Evolutionary conservation across 2,113 vertebrate species (phyloP), one percentile per base, ranked within the genome.

Genomic region (Willisornis vidua): DNA sequence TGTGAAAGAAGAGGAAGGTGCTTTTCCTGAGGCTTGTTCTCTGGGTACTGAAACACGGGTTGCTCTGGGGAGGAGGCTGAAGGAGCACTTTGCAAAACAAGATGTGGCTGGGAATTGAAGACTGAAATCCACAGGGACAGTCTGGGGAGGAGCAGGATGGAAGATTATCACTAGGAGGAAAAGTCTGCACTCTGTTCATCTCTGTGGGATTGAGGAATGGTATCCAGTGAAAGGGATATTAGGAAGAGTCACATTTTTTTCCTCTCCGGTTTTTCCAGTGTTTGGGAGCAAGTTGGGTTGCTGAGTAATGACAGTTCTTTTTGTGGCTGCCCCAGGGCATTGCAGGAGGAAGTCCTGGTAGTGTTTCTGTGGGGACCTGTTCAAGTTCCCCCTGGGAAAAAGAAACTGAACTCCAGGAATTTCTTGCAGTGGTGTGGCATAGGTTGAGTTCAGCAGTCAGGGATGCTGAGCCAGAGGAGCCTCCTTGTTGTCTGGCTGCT

Each of bases 1-100:
- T 96, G 78, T 78, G 90, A 68, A 85, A 66, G 49, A 54, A 82
- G 77, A 96, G 86, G 88, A 96, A 93, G 90, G 83, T 86, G 73
- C 57, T 94, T 93, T 86, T 95, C 93, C 92, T 61, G 39, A 55
- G 76, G 63, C 45, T 77, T 83, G 24, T 88, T 93, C 39, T 80
- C 90, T 65, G 81, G 37, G 10, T 16, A 33, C 77, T 87, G 94
- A 90, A 75, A 87, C 46, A 35, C 1, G 3, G 77, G 52, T 7
- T 85, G 66, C 55, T 90, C 75, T 57, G 41, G 72, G 52, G 79
- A 89, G 92, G 39, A 91, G 71, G 43, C 62, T 80, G 63, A 85
- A 62, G 72, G 37, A 20, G 3, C 10, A 22, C 29, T 91, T 72
- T 45, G 63, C 35, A 79, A 29, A 73, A 95, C 28, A 8, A 66